These are phyloP conservation scores for Nibea albiflora DNA, from an alignment of 2,113 vertebrate species.

Conservation along the genomic window DNA sequence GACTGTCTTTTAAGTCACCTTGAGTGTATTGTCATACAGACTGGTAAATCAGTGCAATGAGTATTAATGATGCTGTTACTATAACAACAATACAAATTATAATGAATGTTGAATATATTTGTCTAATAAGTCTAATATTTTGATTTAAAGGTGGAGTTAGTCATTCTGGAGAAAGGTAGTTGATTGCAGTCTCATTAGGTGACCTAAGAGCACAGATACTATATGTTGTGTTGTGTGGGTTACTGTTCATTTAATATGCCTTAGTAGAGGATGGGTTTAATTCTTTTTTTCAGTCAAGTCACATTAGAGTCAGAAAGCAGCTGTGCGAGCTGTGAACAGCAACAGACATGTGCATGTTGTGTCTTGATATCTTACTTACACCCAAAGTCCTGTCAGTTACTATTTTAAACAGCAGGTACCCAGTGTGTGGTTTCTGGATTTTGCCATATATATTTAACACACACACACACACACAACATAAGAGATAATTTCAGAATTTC, in stretches of 20 bases:
- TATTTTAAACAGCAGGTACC: slow-evolving; percentile 28
- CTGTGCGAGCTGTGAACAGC: too few species aligned
- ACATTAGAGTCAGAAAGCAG: not conserved
- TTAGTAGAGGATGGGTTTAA: too few species aligned
- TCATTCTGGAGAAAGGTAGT: too few species aligned
- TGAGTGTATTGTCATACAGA: not conserved
- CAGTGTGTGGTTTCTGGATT: slow-evolving; percentile 31
- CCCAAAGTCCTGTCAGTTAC: not conserved
- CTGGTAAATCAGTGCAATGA: not conserved
- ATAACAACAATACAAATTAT: too few species aligned
- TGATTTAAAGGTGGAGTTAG: too few species aligned
- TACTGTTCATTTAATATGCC: too few species aligned
- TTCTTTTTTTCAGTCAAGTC: too few species aligned
- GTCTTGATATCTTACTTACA: not conserved
- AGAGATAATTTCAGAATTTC: too few species aligned
- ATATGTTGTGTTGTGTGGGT: too few species aligned
- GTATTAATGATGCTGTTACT: not conserved
- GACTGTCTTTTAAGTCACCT: not conserved
- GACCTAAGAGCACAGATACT: too few species aligned
- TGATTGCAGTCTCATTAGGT: too few species aligned
- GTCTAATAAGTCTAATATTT: not conserved
- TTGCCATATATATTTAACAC: not conserved
- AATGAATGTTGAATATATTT: not conserved
- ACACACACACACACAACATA: not conserved
- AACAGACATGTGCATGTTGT: not conserved